Conservation (phyloP, 2,113 vertebrate genomes). For the Gasterosteus nipponicus region DNA sequence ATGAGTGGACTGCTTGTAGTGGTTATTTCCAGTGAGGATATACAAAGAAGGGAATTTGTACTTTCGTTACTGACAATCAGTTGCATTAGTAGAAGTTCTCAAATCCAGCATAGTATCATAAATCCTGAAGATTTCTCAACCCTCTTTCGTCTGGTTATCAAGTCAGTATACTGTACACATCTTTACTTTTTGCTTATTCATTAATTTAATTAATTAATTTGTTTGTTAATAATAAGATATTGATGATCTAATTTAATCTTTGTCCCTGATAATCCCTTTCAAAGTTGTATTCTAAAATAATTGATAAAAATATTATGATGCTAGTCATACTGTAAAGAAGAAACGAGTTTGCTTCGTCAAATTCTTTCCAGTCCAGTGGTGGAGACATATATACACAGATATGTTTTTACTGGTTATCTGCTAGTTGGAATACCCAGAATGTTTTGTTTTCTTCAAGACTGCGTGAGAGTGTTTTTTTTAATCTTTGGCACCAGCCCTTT, state of each 20-base stretch:
- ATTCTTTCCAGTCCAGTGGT: neutral
- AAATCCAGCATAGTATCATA: too few species aligned
- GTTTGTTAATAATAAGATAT: too few species aligned
- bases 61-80: too few species aligned
- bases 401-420: constrained; percentile 30
- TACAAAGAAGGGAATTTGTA: too few species aligned
- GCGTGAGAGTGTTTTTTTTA: constrained; percentile 69
- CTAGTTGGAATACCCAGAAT: neutral
- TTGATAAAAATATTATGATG: neutral
- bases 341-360: neutral
- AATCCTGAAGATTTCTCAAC: too few species aligned
- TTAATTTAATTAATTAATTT: too few species aligned
- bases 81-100: too few species aligned
- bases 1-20: too few species aligned
- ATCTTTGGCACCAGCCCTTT: constrained; percentile 23
- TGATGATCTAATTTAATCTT: too few species aligned
- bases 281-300: neutral
- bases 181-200: neutral
- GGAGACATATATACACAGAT: neutral
- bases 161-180: neutral
- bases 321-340: neutral
- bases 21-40: too few species aligned
- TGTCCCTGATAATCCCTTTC: neutral
- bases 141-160: too few species aligned
- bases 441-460: constrained; percentile 12